Conservation (phyloP, 2,888 invertebrate genomes). For the Dicyrtomina minuta region DNA sequence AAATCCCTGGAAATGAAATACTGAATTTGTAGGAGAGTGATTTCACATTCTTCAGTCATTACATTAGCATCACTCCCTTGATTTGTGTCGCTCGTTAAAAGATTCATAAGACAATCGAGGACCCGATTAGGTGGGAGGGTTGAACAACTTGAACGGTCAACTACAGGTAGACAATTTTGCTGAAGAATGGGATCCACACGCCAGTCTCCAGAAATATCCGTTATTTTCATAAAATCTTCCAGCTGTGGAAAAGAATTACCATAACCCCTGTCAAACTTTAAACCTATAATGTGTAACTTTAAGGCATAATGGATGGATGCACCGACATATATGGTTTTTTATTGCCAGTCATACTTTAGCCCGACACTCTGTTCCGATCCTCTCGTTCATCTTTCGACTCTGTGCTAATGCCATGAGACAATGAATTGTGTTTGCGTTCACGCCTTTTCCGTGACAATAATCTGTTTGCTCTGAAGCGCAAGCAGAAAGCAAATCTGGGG, state of each 20-base stretch:
- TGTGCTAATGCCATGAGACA: constrained; percentile 90
- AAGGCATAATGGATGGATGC: not conserved
- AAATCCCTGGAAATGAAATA: constrained; percentile 96
- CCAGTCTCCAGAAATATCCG: constrained; percentile 95
- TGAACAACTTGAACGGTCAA: constrained; percentile 60
- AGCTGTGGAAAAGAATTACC: constrained; percentile 63
- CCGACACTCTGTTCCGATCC: constrained; percentile 71
- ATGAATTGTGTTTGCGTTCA: constrained; percentile 87
- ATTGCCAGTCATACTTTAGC: constrained; percentile 64
- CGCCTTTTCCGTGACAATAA: constrained; percentile 60
- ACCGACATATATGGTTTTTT: not conserved
- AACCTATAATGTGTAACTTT: too few species aligned
- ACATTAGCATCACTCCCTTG: constrained; percentile 44
- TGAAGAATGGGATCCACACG: constrained; percentile 87
- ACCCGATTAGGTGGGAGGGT: constrained; percentile 59
- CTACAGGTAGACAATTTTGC: constrained; percentile 80
- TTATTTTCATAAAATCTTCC: constrained; percentile 76
- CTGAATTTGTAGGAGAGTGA: constrained; percentile 89
- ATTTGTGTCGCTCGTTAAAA: constrained; percentile 70
- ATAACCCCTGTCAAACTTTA: too few species aligned
- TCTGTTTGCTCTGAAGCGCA: constrained; percentile 78
- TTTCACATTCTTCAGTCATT: constrained; percentile 88
- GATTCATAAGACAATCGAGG: constrained; percentile 91
- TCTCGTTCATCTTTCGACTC: constrained; percentile 65
- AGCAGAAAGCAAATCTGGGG: constrained; percentile 85